Percentiles rank a stretch among this genome's conserved stretches.
These are phyloP conservation scores for Sardina pilchardus DNA, from an alignment of 2,113 vertebrate genomes.

Conservation along the genomic window DNA sequence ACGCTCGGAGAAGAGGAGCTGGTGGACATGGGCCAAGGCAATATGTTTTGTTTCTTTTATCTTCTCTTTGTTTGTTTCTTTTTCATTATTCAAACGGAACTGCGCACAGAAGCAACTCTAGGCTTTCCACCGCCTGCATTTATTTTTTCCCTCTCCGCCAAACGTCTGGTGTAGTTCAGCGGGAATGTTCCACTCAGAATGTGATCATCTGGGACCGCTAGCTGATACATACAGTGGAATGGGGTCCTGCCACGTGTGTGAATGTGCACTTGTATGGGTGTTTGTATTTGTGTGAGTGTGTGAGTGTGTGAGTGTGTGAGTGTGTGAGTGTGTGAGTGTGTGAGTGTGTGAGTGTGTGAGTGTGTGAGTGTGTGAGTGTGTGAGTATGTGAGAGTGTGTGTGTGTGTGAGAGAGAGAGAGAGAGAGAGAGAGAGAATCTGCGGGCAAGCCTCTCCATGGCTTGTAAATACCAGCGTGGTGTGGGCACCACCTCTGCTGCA, in stretches of 20 bases:
- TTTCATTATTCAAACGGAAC: constrained; percentile 6
- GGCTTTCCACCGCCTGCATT: neutral
- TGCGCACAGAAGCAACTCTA: neutral
- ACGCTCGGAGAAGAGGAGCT: constrained; percentile 5
- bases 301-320: neutral
- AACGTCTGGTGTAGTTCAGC: neutral
- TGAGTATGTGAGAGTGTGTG: neutral
- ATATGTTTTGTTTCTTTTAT: constrained; percentile 8
- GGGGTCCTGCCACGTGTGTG: neutral
- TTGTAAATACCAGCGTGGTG: neutral
- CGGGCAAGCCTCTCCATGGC: no score
- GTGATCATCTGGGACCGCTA: neutral
- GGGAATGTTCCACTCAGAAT: neutral
- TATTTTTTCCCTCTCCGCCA: neutral
- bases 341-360: neutral
- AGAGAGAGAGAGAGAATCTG: no score
- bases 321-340: neutral
- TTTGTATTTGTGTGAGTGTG: neutral
- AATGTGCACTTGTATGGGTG: neutral
- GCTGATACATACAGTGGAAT: neutral
- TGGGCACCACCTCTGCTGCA: neutral
- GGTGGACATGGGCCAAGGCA: neutral
- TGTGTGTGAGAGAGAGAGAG: no score
- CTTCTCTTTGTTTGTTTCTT: neutral
- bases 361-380: neutral